Base-by-base conservation (phyloP, 2,113 vertebrate species). In the Leptodactylus fuscus region DNA sequence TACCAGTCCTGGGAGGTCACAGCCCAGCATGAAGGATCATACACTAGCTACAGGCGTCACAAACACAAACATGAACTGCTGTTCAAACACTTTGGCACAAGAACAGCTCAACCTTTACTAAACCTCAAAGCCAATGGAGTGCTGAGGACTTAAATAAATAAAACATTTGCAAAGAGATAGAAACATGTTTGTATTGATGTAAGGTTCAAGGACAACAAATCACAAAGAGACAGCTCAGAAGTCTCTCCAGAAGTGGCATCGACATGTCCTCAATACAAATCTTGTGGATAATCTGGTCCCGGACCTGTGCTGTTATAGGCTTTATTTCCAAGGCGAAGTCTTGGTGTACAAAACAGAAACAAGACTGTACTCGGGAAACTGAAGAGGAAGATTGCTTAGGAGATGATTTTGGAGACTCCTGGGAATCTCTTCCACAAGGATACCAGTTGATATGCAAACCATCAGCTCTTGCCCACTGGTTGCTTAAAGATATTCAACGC, bases 381-480 rank as follows among this genome's bases (percentile, higher is more conserved):
- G 58, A 88, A 87, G 29, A 89, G 73, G 77, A 87, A 77, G 44
- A 87, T 78, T 7, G 20, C 9, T 34, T 32, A 65, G 20, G 88
- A 85, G 84, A 83, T 89, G 89, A 18, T 44, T 86, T 89, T 24
- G 16, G 70, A 62, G n/a, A 70, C 80, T 34, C 58, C 15, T 46
- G 41, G 0, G 87, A 89, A 32, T n/a, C 83, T 29, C 67, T 87
- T n/a, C 87, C 90, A 0, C 90, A 88, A 1, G 89, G 87, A 1
- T 90, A 89, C 88, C 86, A 87, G 27, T 87, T 96, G 44, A 86
- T 96, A 80, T 95, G 93, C 83, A 96, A 95, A 89, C 90, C 93
- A 79, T 95, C 95, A 0, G 92, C 94, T 0, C 90, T 96, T 82
- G 94, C 95, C 44, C 90, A 84, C 51, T 92, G 94, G 86, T 87